Evolutionary conservation across 2,888 invertebrate species (phyloP).

Genomic region (Hypolimnas misippus): DNA sequence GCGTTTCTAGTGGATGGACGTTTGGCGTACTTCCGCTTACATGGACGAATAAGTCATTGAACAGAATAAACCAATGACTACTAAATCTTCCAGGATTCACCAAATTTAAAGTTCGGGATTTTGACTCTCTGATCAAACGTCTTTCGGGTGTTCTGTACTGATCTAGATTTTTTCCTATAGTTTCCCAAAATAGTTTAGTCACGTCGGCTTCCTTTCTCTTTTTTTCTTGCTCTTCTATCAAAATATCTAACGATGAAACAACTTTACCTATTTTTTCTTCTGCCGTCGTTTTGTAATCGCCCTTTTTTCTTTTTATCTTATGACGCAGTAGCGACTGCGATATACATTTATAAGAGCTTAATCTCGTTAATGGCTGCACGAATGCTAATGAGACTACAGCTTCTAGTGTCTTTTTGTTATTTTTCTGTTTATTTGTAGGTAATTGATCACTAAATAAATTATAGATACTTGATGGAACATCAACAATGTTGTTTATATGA

Average conservation of each 20-base stretch:
- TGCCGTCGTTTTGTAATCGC: conserved; percentile 70
- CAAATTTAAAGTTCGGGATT: conserved; percentile 87
- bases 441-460: conserved; percentile 84
- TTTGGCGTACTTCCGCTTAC: conserved; percentile 87
- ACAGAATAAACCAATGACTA: conserved; percentile 91
- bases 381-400: conserved; percentile 84
- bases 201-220: conserved; percentile 86
- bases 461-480: conserved; percentile 83
- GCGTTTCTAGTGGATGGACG: conserved; percentile 87
- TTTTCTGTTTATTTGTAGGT: conserved; percentile 81
- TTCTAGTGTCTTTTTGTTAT: conserved; percentile 83
- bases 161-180: conserved; percentile 86
- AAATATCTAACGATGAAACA: conserved; percentile 84
- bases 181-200: conserved; percentile 90
- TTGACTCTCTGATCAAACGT: conserved; percentile 91
- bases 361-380: conserved; percentile 85
- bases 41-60: conserved; percentile 92
- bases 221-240: conserved; percentile 86
- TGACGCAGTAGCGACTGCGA: conserved; percentile 82
- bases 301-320: conserved; percentile 70
- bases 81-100: conserved; percentile 89
- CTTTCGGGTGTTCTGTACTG: conserved; percentile 86
- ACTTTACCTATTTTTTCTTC: conserved; percentile 84
- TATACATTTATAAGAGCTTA: conserved; percentile 86
- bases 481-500: conserved; percentile 86